Evolutionary conservation across 2,888 invertebrate species (phyloP).

Genomic region (Sycophila texana): DNA sequence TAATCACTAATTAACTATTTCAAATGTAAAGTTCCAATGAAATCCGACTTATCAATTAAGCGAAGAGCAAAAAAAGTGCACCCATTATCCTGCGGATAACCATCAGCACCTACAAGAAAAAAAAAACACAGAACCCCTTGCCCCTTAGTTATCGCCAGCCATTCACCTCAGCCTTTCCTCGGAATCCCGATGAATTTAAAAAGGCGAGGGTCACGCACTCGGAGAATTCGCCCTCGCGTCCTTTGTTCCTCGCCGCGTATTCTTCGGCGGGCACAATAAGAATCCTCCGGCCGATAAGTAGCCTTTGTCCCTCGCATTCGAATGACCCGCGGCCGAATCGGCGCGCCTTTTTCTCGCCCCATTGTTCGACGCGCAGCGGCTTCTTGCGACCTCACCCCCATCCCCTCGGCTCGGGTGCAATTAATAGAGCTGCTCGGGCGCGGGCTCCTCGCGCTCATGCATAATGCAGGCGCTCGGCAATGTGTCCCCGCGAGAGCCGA

Average conservation of each 20-base stretch:
- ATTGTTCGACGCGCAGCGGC: no score
- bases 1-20: no score
- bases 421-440: slow-evolving; percentile 41
- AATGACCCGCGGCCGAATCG: no score
- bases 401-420: slow-evolving; percentile 22
- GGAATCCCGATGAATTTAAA: slow-evolving; percentile 17
- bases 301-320: no score
- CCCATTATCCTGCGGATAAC: slow-evolving; percentile 13
- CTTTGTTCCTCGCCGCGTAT: slow-evolving; percentile 15
- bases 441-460: slow-evolving; percentile 65
- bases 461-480: slow-evolving; percentile 73
- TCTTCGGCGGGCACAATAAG: slow-evolving; percentile 14
- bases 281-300: slow-evolving; percentile 5
- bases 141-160: neutral
- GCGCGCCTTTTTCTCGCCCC: no score
- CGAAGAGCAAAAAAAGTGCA: neutral
- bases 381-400: neutral
- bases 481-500: slow-evolving; percentile 66
- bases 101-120: no score
- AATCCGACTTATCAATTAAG: neutral
- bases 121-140: neutral
- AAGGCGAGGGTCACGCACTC: neutral
- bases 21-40: no score
- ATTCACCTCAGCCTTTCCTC: neutral
- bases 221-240: neutral